Evolutionary conservation across 2,797 vertebrate genomes (phyloP).

Genomic region (Okamejei kenojei): DNA sequence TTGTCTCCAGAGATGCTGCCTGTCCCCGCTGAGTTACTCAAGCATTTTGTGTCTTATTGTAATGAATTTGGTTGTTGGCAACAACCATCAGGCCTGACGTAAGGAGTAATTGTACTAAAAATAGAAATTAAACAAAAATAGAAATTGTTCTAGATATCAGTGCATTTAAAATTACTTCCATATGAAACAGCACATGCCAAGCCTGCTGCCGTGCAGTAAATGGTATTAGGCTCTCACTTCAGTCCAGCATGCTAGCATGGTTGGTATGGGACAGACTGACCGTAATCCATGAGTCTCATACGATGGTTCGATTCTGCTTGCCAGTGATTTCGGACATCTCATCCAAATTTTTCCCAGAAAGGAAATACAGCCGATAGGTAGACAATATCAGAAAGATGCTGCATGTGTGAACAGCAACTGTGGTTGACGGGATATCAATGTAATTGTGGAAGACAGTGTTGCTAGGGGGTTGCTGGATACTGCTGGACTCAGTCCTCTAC

Average conservation of each 20-base stretch:
- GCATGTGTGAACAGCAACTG: no score
- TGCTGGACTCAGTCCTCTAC: no score
- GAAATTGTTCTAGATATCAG: not conserved
- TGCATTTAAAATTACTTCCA: not conserved
- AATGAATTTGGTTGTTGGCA: not conserved
- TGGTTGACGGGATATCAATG: not conserved
- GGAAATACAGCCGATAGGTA: no score
- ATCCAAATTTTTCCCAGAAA: not conserved
- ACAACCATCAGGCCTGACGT: not conserved
- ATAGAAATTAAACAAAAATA: not conserved
- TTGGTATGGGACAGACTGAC: not conserved
- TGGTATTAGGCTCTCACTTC: not conserved
- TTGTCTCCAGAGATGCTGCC: no score
- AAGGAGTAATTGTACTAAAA: not conserved
- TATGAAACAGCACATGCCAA: not conserved
- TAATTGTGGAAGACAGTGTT: not conserved
- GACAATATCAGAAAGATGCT: no score
- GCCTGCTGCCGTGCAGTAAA: not conserved
- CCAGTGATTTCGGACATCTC: not conserved
- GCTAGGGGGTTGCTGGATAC: not conserved
- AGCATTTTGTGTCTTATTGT: not conserved
- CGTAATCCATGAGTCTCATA: not conserved
- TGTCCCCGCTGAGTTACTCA: no score
- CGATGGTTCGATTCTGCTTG: not conserved
- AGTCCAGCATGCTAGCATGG: not conserved